Percentiles rank a stretch among this genome's conserved stretches.
These are phyloP conservation scores for Haliaeetus leucogaster DNA, from an alignment of 2,113 vertebrate genomes.

Conservation along the genomic window DNA sequence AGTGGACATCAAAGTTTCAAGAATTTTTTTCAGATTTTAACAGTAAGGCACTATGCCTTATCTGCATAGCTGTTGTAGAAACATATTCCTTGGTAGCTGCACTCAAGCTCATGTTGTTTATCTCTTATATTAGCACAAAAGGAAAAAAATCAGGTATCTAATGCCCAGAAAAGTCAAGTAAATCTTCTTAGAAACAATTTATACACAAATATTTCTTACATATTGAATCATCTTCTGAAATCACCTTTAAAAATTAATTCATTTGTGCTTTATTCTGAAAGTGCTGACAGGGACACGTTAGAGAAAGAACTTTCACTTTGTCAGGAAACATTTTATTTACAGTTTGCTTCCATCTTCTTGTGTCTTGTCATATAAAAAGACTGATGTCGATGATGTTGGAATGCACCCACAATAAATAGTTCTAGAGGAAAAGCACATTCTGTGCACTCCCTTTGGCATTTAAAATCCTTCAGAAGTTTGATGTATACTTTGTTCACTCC, in stretches of 20 bases:
- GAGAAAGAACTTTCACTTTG: not conserved
- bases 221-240: not conserved
- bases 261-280: not conserved
- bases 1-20: not conserved
- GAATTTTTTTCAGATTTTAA: not conserved
- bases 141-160: not conserved
- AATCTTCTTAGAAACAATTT: not conserved
- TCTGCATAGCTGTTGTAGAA: not conserved
- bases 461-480: not conserved
- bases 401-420: not conserved
- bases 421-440: slow-evolving; percentile 10
- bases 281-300: not conserved
- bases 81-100: not conserved
- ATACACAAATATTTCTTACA: not conserved
- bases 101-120: not conserved
- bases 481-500: not conserved
- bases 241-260: not conserved
- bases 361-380: slow-evolving; percentile 26
- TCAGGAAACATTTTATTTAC: not conserved
- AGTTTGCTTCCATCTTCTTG: not conserved
- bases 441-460: not conserved
- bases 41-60: not conserved
- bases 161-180: not conserved
- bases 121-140: not conserved
- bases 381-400: not conserved